Evolutionary conservation across 2,888 invertebrate species (phyloP).

Genomic region (Chymomyza procnemis): DNA sequence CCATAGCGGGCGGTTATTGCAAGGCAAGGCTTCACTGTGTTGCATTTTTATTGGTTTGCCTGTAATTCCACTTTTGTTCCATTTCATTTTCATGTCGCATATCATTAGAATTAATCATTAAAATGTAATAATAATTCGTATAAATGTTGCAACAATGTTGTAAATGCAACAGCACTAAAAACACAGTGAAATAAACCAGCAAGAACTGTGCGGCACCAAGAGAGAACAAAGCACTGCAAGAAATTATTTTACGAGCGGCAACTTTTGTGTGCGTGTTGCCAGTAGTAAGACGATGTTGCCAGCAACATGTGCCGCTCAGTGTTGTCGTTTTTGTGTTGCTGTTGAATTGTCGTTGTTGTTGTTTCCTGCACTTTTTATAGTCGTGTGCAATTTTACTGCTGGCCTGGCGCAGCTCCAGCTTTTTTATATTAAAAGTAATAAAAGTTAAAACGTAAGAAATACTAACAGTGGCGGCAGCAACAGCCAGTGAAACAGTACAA

Average conservation of each 20-base stretch:
- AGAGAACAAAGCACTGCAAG: slow-evolving; percentile 44
- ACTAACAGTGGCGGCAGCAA: slow-evolving; percentile 30
- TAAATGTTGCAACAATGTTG: slow-evolving; percentile 75
- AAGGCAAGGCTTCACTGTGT: slow-evolving; percentile 8
- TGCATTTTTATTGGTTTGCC: slow-evolving; percentile 46
- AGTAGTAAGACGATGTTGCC: slow-evolving; percentile 18
- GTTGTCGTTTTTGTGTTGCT: slow-evolving; percentile 1
- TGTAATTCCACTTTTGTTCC: slow-evolving; percentile 39
- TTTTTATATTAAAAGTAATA: slow-evolving; percentile 73
- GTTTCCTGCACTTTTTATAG: slow-evolving; percentile 63
- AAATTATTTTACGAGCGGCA: slow-evolving; percentile 57
- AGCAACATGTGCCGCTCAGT: slow-evolving; percentile 49
- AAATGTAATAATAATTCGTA: slow-evolving; percentile 75
- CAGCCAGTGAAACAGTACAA: slow-evolving; percentile 43
- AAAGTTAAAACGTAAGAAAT: slow-evolving; percentile 62
- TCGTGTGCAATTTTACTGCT: slow-evolving; percentile 63
- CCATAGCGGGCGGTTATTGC: not conserved
- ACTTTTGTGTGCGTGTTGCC: slow-evolving; percentile 44
- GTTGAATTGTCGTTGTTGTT: slow-evolving; percentile 12
- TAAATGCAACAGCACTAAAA: slow-evolving; percentile 29
- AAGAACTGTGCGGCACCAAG: not conserved
- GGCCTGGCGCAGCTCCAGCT: slow-evolving; percentile 44
- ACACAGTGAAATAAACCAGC: slow-evolving; percentile 3
- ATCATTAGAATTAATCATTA: slow-evolving; percentile 77
- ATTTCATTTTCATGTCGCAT: slow-evolving; percentile 72